Percentiles rank a stretch among this genome's conserved stretches.
Evolutionary conservation across 2,113 vertebrate genomes (phyloP).

Genomic region (Nematolebias whitei): DNA sequence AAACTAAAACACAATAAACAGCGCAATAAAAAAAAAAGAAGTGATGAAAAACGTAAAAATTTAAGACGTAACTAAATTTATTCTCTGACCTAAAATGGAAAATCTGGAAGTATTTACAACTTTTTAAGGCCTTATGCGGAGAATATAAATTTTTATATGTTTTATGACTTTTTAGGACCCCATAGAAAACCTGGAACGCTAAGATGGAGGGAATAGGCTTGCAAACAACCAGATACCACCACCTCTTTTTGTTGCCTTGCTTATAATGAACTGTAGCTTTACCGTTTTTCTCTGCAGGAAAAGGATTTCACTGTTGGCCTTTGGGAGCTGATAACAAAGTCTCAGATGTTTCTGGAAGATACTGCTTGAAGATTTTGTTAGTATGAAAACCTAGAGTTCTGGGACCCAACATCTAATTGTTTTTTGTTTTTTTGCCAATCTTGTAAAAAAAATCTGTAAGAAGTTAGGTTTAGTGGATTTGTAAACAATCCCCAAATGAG

Average conservation of each 20-base stretch:
- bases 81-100: too few relatives aligned
- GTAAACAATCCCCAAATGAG: slow-evolving; percentile 5
- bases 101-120: too few relatives aligned
- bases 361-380: slow-evolving; percentile 9
- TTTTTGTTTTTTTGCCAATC: slow-evolving; percentile 15
- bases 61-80: too few relatives aligned
- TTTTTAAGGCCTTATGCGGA: too few relatives aligned
- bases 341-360: slow-evolving; percentile 6
- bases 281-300: background rate
- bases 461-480: slow-evolving; percentile 20
- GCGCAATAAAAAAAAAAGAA: too few relatives aligned
- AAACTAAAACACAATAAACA: too few relatives aligned
- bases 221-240: background rate
- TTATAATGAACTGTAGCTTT: background rate
- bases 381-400: slow-evolving; percentile 11
- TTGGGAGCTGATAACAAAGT: slow-evolving; percentile 11
- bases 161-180: too few relatives aligned
- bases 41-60: background rate
- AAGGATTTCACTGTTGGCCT: slow-evolving; percentile 7
- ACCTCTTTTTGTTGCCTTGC: background rate
- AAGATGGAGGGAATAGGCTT: background rate
- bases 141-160: too few relatives aligned
- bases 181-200: too few relatives aligned
- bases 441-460: slow-evolving; percentile 2
- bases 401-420: background rate